Base-by-base conservation (phyloP, 2,113 vertebrate species). In the Cynoglossus semilaevis region DNA sequence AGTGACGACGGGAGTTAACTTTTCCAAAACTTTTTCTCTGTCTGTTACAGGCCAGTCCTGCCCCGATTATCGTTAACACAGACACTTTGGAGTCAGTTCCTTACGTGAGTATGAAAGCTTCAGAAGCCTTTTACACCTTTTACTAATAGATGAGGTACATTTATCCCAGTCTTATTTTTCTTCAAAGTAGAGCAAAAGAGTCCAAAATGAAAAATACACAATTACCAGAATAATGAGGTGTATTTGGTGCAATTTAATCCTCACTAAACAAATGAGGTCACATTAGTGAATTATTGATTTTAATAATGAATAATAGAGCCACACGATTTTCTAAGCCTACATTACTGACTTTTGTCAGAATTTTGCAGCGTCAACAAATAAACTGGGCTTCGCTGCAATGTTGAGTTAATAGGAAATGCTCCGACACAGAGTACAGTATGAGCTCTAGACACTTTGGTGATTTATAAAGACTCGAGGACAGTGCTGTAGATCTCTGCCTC, bases 31-130 rank as follows among this genome's bases (percentile, higher is more conserved):
- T 22, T 54, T 49, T 13, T 63, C 51, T 71, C 47, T 71, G 34
- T 77, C 43, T 84, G 22, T 77, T 77, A 67, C 77, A 98, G 96
- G 96, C 95, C 65, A 98, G 93, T 53, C 96, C 96, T 74, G 94
- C 95, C 72, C 95, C 96, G 65, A 95, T 96, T 80, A 95, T 98
- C 83, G 93, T 97, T 88, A 96, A 98, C 88, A 97, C 95, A 83
- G 96, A 98, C 85, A 95, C 94, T n/a, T 85, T 98, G 94, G 95
- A 98, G 64, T 95, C 94, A 6, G 93, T 94, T 84, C 95, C 96
- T 77, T 96, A 96, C 51, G 96, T 98, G 91, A 98, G 96, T 94
- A 34, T 38, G 7, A 44, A 2, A 51, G 8, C 7, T 15, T 48
- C 10, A 42, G 42, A n/a, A n/a, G n/a, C n/a, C n/a, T n/a, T n/a